Evolutionary conservation across 2,888 invertebrate genomes (phyloP).

Genomic region (Diarsia dahlii): DNA sequence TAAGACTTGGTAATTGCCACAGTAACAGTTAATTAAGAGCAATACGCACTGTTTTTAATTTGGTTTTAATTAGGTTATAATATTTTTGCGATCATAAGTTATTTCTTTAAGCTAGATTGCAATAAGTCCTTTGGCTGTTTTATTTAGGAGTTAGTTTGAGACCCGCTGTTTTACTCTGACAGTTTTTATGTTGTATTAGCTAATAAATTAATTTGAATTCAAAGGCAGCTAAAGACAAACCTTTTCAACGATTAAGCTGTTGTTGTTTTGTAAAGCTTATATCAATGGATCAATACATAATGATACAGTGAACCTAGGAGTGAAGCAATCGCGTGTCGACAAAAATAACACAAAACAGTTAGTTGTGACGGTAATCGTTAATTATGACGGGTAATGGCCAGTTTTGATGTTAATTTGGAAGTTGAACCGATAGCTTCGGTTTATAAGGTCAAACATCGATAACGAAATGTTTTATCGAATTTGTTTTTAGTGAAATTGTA

Average conservation of each 20-base stretch:
- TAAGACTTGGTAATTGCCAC: neutral
- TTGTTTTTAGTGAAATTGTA: conserved; percentile 24
- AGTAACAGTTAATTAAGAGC: neutral
- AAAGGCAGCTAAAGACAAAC: neutral
- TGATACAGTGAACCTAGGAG: conserved; percentile 10
- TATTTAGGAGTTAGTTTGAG: neutral
- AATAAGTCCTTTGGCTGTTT: neutral
- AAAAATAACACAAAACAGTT: conserved; percentile 48
- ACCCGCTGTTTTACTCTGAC: too few species aligned
- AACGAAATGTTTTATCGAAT: conserved; percentile 37
- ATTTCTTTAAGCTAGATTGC: neutral
- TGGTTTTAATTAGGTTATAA: neutral
- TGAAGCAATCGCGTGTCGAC: conserved; percentile 50
- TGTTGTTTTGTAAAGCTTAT: neutral
- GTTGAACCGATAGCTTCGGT: conserved; percentile 39
- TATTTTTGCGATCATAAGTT: neutral
- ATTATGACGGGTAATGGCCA: conserved; percentile 56
- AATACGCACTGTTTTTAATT: neutral
- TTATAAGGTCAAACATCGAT: conserved; percentile 53
- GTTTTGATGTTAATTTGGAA: conserved; percentile 52
- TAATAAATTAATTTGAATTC: neutral
- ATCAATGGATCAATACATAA: conserved; percentile 38
- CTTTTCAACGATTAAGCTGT: neutral
- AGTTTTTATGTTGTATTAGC: too few species aligned
- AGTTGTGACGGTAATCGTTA: conserved; percentile 52